phyloP scores from a whole-genome alignment of 2,888 invertebrate genomes.

The Drosophila silvestris region DNA sequence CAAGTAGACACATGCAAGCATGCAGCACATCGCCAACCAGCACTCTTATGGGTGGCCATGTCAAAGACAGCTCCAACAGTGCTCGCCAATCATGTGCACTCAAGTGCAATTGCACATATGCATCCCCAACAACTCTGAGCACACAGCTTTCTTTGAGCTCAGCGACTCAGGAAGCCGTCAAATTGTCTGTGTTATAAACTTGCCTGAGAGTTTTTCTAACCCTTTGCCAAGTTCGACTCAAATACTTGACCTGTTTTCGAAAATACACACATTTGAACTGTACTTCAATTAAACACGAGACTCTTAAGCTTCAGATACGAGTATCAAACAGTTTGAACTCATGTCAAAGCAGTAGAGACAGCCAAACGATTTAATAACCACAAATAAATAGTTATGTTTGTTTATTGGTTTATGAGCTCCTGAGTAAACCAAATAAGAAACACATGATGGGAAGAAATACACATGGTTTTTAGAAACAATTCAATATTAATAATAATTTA shows the following conservation, averaged over 20 bases:
- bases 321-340: background rate
- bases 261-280: constrained; percentile 30
- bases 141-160: background rate
- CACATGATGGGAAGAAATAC: too few relatives aligned
- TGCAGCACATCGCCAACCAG: constrained; percentile 1
- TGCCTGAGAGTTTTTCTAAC: constrained; percentile 2
- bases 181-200: constrained; percentile 17
- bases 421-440: too few relatives aligned
- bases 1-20: background rate
- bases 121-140: constrained; percentile 3
- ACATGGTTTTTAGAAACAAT: background rate
- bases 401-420: background rate
- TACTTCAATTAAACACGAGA: constrained; percentile 33
- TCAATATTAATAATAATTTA: background rate
- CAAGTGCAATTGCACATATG: constrained; percentile 48
- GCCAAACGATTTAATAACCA: background rate
- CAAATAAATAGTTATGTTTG: background rate
- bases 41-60: constrained; percentile 3
- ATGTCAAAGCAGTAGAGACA: background rate
- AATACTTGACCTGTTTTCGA: constrained; percentile 66
- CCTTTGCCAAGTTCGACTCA: constrained; percentile 58
- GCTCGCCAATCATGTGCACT: constrained; percentile 47
- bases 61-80: constrained; percentile 41
- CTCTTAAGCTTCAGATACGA: background rate
- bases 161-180: constrained; percentile 1